Percentiles rank a stretch among this genome's conserved stretches.
phyloP scores from a whole-genome alignment of 2,113 vertebrate genomes.

The Saguinus imperator region DNA sequence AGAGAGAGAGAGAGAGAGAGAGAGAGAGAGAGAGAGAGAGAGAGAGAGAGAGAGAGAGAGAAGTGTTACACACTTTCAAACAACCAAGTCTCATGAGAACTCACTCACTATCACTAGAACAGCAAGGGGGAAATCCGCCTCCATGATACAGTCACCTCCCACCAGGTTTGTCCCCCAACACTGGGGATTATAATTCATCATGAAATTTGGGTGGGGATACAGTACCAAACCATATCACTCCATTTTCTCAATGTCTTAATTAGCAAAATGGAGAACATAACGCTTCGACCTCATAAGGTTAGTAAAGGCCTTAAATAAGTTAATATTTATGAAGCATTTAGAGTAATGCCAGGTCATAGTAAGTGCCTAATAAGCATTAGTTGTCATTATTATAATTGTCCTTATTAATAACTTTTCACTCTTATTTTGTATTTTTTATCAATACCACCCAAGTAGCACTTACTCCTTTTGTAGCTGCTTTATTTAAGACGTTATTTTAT shows the following conservation, averaged over 20 bases:
- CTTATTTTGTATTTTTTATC: slow-evolving; percentile 5
- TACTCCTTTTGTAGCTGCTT: background rate
- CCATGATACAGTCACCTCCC: too few relatives aligned
- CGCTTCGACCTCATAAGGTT: background rate
- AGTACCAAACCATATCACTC: too few relatives aligned
- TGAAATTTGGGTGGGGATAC: too few relatives aligned
- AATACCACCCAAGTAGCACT: background rate
- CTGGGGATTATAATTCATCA: too few relatives aligned
- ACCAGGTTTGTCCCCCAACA: too few relatives aligned
- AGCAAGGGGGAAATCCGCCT: too few relatives aligned
- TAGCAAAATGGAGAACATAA: background rate
- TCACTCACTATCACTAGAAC: too few relatives aligned
- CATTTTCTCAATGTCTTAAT: background rate
- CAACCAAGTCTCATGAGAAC: too few relatives aligned
- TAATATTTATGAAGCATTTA: background rate
- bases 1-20: too few relatives aligned
- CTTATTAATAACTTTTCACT: background rate
- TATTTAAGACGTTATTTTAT: slow-evolving; percentile 34
- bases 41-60: too few relatives aligned
- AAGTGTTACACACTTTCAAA: too few relatives aligned
- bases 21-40: too few relatives aligned
- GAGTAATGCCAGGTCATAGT: background rate
- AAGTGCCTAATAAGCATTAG: background rate
- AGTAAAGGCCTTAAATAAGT: background rate
- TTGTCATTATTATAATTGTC: background rate